Percentiles rank a stretch among this genome's conserved stretches.
phyloP scores from a whole-genome alignment of 2,797 vertebrate species.

The Erithacus rubecula region DNA sequence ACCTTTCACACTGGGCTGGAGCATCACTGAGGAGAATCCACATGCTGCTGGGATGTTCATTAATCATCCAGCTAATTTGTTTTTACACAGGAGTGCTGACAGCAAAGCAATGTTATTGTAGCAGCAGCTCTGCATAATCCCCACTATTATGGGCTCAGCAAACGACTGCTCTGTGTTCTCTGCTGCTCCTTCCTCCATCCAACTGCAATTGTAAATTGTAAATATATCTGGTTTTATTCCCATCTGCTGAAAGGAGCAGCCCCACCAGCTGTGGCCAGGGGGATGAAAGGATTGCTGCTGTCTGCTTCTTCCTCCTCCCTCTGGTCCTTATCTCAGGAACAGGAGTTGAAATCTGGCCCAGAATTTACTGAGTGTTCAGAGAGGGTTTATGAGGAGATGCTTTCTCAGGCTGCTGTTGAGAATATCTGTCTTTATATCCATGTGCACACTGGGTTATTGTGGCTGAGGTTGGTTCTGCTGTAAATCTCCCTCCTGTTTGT shows the following conservation, averaged over 20 bases:
- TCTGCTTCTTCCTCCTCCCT: slow-evolving; percentile 36
- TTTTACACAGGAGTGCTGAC: slow-evolving; percentile 78
- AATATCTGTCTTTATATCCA: background rate
- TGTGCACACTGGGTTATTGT: background rate
- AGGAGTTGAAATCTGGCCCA: slow-evolving; percentile 55
- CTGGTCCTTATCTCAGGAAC: slow-evolving; percentile 60
- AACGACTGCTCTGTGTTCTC: slow-evolving; percentile 53
- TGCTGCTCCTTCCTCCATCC: slow-evolving; percentile 43
- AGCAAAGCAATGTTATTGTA: slow-evolving; percentile 78
- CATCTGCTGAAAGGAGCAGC: slow-evolving; percentile 72
- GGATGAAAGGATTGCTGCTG: slow-evolving; percentile 61
- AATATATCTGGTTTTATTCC: slow-evolving; percentile 70
- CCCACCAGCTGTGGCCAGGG: slow-evolving; percentile 41
- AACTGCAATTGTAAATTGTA: slow-evolving; percentile 65
- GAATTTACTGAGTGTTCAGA: slow-evolving; percentile 37
- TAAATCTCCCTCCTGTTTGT: slow-evolving; percentile 36
- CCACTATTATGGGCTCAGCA: slow-evolving; percentile 65
- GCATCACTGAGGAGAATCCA: slow-evolving; percentile 71
- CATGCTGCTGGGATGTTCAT: slow-evolving; percentile 75
- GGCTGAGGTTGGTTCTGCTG: background rate
- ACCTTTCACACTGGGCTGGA: slow-evolving; percentile 57
- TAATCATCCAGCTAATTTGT: slow-evolving; percentile 85
- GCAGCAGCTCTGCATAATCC: slow-evolving; percentile 74
- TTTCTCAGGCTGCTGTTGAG: background rate
- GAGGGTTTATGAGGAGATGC: slow-evolving; percentile 24